Conservation (phyloP, 2,888 invertebrate genomes). For the Deilephila porcellus region DNA sequence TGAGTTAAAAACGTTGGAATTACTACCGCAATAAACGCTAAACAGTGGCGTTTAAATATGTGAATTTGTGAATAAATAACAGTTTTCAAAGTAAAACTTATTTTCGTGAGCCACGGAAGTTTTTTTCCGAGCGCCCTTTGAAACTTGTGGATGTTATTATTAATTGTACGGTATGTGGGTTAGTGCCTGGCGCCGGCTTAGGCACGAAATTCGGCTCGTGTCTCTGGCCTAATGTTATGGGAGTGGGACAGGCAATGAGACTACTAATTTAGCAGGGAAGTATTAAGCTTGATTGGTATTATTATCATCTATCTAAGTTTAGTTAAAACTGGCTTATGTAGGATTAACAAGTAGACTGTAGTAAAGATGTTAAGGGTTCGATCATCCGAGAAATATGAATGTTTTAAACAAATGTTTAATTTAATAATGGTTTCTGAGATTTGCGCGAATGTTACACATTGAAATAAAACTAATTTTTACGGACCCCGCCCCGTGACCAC, state of each 20-base stretch:
- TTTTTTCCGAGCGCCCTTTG: slow-evolving; percentile 21
- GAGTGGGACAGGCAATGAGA: background rate
- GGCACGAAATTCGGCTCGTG: slow-evolving; percentile 6
- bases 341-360: too few species aligned
- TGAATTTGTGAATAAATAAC: slow-evolving; percentile 30
- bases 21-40: slow-evolving; percentile 31
- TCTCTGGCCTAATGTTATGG: slow-evolving; percentile 4
- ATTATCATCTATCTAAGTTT: too few species aligned
- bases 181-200: slow-evolving; percentile 15
- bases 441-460: too few species aligned
- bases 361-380: too few species aligned
- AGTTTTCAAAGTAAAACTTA: slow-evolving; percentile 24
- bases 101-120: slow-evolving; percentile 14
- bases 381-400: too few species aligned
- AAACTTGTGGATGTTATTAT: slow-evolving; percentile 13
- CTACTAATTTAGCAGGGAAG: background rate
- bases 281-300: background rate
- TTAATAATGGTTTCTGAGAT: too few species aligned
- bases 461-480: too few species aligned
- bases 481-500: too few species aligned
- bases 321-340: too few species aligned
- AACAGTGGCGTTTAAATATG: slow-evolving; percentile 28
- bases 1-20: slow-evolving; percentile 30
- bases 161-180: slow-evolving; percentile 17
- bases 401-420: too few species aligned